Percentiles rank a stretch among this genome's conserved stretches.
phyloP scores from a whole-genome alignment of 2,888 invertebrate genomes.

The Pyrrhosoma nymphula region DNA sequence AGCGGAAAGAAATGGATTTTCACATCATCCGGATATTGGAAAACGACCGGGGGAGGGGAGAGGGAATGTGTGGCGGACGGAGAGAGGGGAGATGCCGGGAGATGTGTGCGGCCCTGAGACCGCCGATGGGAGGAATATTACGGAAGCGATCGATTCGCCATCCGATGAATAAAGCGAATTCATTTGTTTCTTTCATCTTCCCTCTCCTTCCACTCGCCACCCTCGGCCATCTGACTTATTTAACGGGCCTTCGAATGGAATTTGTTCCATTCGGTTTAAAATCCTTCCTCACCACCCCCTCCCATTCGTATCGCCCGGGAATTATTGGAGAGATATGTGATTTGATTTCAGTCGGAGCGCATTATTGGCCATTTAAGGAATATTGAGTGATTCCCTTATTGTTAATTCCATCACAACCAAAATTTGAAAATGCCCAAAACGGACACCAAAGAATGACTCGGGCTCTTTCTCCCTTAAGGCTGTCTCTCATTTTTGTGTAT shows the following conservation, averaged over 20 bases:
- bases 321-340: background rate
- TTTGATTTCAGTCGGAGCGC: background rate
- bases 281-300: background rate
- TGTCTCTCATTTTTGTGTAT: background rate
- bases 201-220: background rate
- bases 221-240: background rate
- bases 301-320: background rate
- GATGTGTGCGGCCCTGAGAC: background rate
- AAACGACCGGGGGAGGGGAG: background rate
- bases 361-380: background rate
- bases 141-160: background rate
- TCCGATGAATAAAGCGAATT: background rate
- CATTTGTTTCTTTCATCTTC: constrained; percentile 20
- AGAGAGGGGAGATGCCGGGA: background rate
- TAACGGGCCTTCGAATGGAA: background rate
- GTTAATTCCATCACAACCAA: too few species aligned
- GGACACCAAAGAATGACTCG: too few species aligned
- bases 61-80: background rate
- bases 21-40: constrained; percentile 49
- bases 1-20: background rate
- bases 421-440: background rate
- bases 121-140: background rate
- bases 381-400: background rate
- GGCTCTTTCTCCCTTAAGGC: too few species aligned
- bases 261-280: background rate